These are phyloP conservation scores for Philypnodon macrostomus DNA, from an alignment of 2,797 vertebrate genomes.

Conservation along the genomic window DNA sequence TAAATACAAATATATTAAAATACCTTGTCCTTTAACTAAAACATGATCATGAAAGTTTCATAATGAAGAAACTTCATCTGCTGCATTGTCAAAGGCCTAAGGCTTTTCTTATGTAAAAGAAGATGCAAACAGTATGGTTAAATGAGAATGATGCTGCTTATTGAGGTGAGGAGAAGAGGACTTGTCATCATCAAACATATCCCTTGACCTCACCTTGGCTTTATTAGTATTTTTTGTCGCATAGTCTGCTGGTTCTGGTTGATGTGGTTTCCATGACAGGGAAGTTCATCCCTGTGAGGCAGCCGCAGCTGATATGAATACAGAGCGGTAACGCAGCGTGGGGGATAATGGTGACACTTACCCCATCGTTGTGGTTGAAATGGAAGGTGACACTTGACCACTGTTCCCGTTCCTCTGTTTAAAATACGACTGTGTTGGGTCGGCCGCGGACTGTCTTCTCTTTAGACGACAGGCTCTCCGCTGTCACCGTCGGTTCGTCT, in stretches of 20 bases:
- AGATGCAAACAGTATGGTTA: background rate
- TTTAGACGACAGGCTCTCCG: conserved; percentile 55
- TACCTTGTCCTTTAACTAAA: background rate
- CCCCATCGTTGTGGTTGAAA: conserved; percentile 71
- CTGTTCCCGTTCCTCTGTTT: conserved; percentile 36
- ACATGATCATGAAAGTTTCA: conserved; percentile 46
- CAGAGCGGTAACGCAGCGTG: conserved; percentile 23
- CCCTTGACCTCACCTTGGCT: background rate
- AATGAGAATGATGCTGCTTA: background rate
- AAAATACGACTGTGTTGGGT: conserved; percentile 41
- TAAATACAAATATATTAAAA: background rate
- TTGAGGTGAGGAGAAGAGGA: no score
- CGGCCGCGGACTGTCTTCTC: conserved; percentile 61
- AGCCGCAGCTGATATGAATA: conserved; percentile 37
- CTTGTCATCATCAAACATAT: background rate
- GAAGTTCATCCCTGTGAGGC: conserved; percentile 48
- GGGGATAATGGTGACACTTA: conserved; percentile 59
- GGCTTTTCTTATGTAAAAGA: conserved; percentile 1
- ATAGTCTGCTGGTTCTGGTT: conserved; percentile 13
- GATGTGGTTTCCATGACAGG: conserved; percentile 38
- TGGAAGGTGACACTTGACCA: conserved; percentile 46
- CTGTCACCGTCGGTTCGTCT: conserved; percentile 58
- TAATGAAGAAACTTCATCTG: conserved; percentile 35
- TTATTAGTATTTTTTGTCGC: conserved; percentile 25
- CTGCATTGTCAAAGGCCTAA: conserved; percentile 5